Evolutionary conservation across 2,888 invertebrate species (phyloP), one percentile per base, ranked within the genome.

Genomic region (Parasteatoda lunata): DNA sequence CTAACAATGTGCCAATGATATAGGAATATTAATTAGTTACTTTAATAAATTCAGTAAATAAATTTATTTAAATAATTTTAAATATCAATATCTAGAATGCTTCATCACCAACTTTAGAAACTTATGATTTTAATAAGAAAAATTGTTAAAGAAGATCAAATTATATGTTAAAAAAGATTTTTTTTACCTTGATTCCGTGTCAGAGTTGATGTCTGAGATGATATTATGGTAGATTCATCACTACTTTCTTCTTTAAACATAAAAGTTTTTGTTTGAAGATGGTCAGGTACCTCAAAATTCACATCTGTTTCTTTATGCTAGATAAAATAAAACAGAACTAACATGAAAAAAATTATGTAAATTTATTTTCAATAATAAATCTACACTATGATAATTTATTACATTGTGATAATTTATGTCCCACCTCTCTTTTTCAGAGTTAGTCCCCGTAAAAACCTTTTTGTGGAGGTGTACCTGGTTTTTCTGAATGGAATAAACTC

Each of bases 221-320:
- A 97, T 90, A 98, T 98, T 89, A 98, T 97, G 0, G 98, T 98
- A 45, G 97, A 97, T 92, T 98, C 98, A 92, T 98, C 98, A 48
- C 97, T 97, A 90, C 97, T 98, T 92, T 98, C 98, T 91, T 98
- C 98, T 90, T 94, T 93, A 91, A 88, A 81, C 9, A 65, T 77
- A 30, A 84, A 87, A n/a, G 84, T 45, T 83, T 88, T 80, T 51
- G 76, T 78, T 59, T 86, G 75, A n/a, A 89, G 70, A 51, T 82
- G 82, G 30, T 89, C 89, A 52, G 72, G 76, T 48, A 86, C 77
- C 68, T 83, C 86, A 73, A 47, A 52, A 3, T 75, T 83, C 48
- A 86, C 81, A 66, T 87, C 89, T 54, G 5, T 70, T n/a, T 83
- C 87, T 59, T 81, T 82, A 7, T 71, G 59, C 87, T 88, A 45